Evolutionary conservation across 2,888 invertebrate species (phyloP).

Genomic region (Sphaerophoria rueppellii): DNA sequence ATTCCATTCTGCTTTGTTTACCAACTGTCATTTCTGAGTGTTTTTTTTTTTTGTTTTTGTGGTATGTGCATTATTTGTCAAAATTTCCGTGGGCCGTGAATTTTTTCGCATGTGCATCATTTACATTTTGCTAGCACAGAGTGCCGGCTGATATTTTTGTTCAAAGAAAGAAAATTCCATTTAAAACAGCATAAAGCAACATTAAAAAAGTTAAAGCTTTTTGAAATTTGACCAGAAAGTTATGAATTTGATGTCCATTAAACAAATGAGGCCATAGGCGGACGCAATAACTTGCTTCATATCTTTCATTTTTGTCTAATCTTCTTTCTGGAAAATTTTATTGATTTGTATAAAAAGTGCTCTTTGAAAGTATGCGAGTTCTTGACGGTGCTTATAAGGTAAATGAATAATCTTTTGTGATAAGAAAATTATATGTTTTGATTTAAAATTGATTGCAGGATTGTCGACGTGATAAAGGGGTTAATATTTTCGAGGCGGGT

Average conservation of each 20-base stretch:
- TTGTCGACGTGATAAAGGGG: constrained; percentile 66
- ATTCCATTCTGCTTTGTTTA: constrained; percentile 46
- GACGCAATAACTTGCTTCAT: neutral
- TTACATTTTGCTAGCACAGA: neutral
- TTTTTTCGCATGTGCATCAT: constrained; percentile 6
- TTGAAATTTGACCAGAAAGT: neutral
- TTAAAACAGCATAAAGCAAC: neutral
- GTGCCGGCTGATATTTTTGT: constrained; percentile 15
- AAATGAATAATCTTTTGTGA: constrained; percentile 2
- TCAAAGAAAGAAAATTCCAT: neutral
- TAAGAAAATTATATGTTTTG: neutral
- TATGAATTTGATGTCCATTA: constrained; percentile 1
- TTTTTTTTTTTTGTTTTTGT: neutral
- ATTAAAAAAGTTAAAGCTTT: neutral
- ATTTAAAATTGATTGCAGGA: constrained; percentile 48
- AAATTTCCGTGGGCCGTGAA: constrained; percentile 29
- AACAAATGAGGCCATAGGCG: constrained; percentile 26
- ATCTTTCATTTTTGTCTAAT: neutral
- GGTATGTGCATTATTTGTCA: neutral
- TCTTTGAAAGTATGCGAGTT: constrained; percentile 54
- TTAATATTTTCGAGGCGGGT: constrained; percentile 71
- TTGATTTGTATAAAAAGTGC: constrained; percentile 58
- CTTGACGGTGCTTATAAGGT: constrained; percentile 71
- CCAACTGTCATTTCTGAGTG: constrained; percentile 21
- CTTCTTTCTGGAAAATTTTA: constrained; percentile 23